Evolutionary conservation across 2,888 invertebrate genomes (phyloP), one percentile per base, ranked within the genome.

Genomic region (Papilio gigon): DNA sequence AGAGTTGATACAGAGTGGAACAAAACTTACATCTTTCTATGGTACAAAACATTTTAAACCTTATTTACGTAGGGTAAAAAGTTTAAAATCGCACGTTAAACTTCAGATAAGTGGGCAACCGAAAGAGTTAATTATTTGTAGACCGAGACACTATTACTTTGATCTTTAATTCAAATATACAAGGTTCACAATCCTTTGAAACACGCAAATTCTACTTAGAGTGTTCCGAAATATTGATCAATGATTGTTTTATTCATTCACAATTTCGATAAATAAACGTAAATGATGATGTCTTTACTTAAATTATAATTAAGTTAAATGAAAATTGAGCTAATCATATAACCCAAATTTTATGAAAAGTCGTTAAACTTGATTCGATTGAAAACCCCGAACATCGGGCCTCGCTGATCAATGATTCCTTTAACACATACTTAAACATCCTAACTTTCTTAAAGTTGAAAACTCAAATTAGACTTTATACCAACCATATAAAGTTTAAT

Each of bases 1-100:
- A 68, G 47, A 68, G 64, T 68, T 47, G 68, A 68, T 63, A 58
- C 64, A 64, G 44, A 47, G 50, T 59, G 64, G 50, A 59, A 50
- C 40, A 67, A 47, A 59, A 58, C 47, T 47, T 58, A 37, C 47
- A 47, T 62, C 58, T n/a, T 47, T 20, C 20, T 42, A 9, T 1
- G 20, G 14, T 20, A 12, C 47, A 65, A 59, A 25, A 37, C 20
- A 35, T 59, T 67, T 66, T 67, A 60, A 67, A 22, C 63, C 44
- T 37, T 70, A 64, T 58, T 4, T 17, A n/a, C 9, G 17, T 44
- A n/a, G 0, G 0, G 0, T 0, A 12, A 14, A 17, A 56, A 33
- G 35, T 14, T 61, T 33, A 4, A 30, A 63, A 58, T 9, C 9
- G 63, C 22, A 8, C 35, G 33, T 12, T n/a, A 2, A 4, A 14